phyloP scores from a whole-genome alignment of 2,113 vertebrate species.

The Aspidoscelis tigris region DNA sequence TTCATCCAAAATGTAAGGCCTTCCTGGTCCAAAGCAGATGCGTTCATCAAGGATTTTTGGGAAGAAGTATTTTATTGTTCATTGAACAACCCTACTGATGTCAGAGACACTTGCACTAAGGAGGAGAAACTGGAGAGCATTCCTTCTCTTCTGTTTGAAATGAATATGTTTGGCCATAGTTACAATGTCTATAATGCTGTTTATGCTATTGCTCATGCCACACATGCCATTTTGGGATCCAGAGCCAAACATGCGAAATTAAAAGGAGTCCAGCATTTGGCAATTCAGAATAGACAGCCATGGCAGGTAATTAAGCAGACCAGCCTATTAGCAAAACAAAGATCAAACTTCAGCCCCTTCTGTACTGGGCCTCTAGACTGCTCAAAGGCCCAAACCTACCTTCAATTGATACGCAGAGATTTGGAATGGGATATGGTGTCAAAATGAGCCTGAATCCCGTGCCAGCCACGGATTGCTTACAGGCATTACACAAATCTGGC shows the following conservation, averaged over 20 bases:
- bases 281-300: neutral
- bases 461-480: too few relatives aligned
- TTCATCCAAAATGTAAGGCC: slow-evolving; percentile 11
- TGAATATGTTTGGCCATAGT: neutral
- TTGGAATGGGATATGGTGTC: too few relatives aligned
- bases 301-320: neutral
- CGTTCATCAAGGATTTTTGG: neutral
- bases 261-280: neutral
- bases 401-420: too few relatives aligned
- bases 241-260: neutral
- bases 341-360: too few relatives aligned
- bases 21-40: neutral
- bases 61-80: neutral
- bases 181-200: slow-evolving; percentile 2
- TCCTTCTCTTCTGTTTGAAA: neutral
- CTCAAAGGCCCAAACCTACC: too few relatives aligned
- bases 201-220: neutral
- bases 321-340: too few relatives aligned
- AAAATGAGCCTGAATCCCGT: too few relatives aligned
- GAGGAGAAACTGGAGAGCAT: neutral
- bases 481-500: too few relatives aligned
- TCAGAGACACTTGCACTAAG: neutral
- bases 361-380: too few relatives aligned
- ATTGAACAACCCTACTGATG: neutral
- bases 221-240: neutral